phyloP scores from a whole-genome alignment of 2,797 vertebrate genomes.

The Hirundo rustica region DNA sequence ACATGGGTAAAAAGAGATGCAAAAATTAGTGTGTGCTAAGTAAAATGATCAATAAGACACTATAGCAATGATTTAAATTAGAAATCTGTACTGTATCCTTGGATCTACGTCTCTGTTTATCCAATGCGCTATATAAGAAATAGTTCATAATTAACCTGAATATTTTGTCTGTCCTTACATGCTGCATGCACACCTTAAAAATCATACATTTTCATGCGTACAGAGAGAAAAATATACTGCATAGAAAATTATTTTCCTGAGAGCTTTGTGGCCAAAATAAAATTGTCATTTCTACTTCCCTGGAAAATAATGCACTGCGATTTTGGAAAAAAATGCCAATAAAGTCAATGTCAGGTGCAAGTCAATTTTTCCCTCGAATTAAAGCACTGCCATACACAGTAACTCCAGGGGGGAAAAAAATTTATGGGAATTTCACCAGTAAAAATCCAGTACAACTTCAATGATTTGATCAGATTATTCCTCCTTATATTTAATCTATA shows the following conservation, averaged over 20 bases:
- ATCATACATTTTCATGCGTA: neutral
- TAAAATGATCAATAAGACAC: conserved; percentile 5
- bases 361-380: neutral
- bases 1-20: conserved; percentile 34
- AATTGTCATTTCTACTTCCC: neutral
- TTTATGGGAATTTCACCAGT: neutral
- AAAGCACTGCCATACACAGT: neutral
- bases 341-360: neutral
- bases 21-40: neutral
- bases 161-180: neutral
- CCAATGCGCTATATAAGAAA: neutral
- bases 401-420: neutral
- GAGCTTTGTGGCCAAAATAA: neutral
- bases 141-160: neutral
- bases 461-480: neutral
- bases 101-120: neutral
- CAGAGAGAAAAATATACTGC: neutral
- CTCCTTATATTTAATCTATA: neutral
- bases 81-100: neutral
- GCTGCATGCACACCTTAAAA: neutral
- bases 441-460: neutral
- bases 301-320: neutral
- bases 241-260: neutral
- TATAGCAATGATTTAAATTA: conserved; percentile 46
- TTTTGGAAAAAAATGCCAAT: neutral